Conservation (phyloP, 2,113 vertebrate genomes). For the Plecturocebus donacophilus region DNA sequence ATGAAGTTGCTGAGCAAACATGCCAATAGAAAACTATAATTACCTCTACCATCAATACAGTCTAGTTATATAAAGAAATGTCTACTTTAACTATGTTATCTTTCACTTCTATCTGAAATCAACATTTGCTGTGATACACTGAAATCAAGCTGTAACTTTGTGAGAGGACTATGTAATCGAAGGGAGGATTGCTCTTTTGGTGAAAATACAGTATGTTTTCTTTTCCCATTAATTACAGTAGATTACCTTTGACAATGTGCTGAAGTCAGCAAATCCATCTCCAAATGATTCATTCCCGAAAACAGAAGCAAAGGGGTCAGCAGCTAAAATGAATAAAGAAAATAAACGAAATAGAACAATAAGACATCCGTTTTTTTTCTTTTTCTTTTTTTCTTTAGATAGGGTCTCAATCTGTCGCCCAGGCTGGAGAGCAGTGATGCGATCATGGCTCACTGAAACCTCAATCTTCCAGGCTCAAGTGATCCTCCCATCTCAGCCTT, state of each 20-base stretch:
- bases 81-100: constrained; percentile 1
- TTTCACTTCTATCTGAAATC: constrained; percentile 44
- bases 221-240: constrained; percentile 47
- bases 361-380: constrained; percentile 23
- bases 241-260: constrained; percentile 92
- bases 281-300: constrained; percentile 96
- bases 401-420: no score
- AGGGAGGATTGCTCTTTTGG: neutral
- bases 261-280: constrained; percentile 97
- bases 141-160: neutral
- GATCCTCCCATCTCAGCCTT: no score
- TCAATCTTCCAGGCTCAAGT: no score
- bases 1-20: neutral
- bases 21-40: constrained; percentile 15
- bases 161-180: neutral
- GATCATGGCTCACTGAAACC: no score
- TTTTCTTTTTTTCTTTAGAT: neutral
- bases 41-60: neutral
- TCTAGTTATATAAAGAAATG: neutral
- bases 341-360: constrained; percentile 20
- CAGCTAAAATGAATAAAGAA: constrained; percentile 77
- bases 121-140: constrained; percentile 42
- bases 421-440: no score
- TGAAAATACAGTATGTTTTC: constrained; percentile 63
- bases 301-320: constrained; percentile 95